phyloP scores from a whole-genome alignment of 2,888 invertebrate species.

The Eristalinus sepulchralis region DNA sequence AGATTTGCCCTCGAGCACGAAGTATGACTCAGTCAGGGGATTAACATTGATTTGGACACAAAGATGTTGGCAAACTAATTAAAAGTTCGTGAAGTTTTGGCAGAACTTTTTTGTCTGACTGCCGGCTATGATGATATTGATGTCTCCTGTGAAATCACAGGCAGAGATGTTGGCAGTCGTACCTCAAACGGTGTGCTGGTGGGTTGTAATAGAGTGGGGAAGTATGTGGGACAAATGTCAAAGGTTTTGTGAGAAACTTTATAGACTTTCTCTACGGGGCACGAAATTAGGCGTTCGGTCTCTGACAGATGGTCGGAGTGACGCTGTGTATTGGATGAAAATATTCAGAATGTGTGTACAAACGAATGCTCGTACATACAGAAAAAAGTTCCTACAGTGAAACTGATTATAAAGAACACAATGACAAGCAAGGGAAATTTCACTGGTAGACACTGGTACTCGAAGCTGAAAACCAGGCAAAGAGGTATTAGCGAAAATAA shows the following conservation, averaged over 20 bases:
- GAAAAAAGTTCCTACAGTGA: no score
- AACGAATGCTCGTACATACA: no score
- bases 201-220: neutral
- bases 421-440: no score
- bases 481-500: no score
- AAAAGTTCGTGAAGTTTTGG: constrained; percentile 59
- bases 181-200: neutral
- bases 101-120: constrained; percentile 44
- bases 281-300: neutral
- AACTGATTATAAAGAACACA: no score
- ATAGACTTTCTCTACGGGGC: neutral
- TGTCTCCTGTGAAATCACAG: neutral
- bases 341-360: neutral
- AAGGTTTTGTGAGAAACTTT: neutral
- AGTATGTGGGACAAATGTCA: neutral
- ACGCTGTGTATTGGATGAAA: neutral
- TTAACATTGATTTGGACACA: constrained; percentile 64
- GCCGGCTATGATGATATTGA: constrained; percentile 33
- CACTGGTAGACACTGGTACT: no score
- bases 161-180: neutral
- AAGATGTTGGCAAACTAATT: constrained; percentile 64
- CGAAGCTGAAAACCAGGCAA: no score
- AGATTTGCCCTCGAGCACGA: constrained; percentile 37
- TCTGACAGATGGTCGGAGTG: neutral
- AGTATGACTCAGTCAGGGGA: constrained; percentile 35